Evolutionary conservation across 2,888 invertebrate genomes (phyloP).

Genomic region (Philopedon plagiatum): DNA sequence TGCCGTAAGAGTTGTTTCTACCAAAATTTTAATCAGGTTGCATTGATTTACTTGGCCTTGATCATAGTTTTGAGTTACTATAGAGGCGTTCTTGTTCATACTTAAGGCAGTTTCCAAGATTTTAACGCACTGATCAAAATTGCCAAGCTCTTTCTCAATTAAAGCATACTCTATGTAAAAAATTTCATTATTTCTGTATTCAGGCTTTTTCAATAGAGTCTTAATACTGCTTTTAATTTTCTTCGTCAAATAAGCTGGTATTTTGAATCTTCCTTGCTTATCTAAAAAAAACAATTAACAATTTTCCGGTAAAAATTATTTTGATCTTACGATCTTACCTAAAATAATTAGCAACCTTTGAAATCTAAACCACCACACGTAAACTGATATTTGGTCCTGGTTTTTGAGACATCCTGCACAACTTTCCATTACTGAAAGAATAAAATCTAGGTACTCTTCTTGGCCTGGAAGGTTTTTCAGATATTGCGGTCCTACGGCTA

Average conservation of each 20-base stretch:
- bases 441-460: constrained; percentile 73
- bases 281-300: too few species aligned
- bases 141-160: constrained; percentile 73
- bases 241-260: constrained; percentile 67
- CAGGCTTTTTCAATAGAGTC: constrained; percentile 71
- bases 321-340: too few species aligned
- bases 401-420: constrained; percentile 70
- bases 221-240: constrained; percentile 72
- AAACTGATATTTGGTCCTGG: constrained; percentile 71
- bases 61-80: constrained; percentile 58
- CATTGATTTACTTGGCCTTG: constrained; percentile 63
- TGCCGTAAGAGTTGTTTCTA: constrained; percentile 53
- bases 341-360: constrained; percentile 71
- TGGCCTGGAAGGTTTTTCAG: constrained; percentile 74
- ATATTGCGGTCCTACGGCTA: constrained; percentile 75
- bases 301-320: too few species aligned
- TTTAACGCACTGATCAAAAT: constrained; percentile 68
- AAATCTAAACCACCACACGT: constrained; percentile 77
- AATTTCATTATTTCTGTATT: constrained; percentile 72
- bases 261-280: constrained; percentile 63
- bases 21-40: constrained; percentile 67
- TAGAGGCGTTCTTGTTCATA: constrained; percentile 58
- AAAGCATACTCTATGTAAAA: constrained; percentile 77
- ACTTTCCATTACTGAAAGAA: constrained; percentile 70
- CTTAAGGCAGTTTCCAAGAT: constrained; percentile 71